Base-by-base conservation (phyloP, 2,797 vertebrate species). In the Cyclopterus lumpus region DNA sequence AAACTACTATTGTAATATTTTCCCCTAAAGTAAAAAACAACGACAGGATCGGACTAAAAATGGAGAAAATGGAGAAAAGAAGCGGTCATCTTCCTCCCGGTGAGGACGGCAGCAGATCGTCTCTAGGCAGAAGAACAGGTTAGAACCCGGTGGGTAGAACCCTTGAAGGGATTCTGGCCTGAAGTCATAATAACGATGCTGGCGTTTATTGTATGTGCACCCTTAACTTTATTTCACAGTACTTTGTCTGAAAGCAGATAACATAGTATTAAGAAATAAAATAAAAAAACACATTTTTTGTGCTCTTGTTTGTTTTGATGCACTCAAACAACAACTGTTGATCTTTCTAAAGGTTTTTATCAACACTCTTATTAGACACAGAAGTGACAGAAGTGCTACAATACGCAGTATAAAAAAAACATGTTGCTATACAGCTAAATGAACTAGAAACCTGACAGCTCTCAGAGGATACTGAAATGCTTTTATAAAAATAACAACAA, bases 331-430 rank as follows among this genome's bases (percentile, higher is more conserved):
- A 93, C 91, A 93, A 91, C 89, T 92, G 86, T 89, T 93, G 90
- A 81, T 91, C 92, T 89, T 79, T 86, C 89, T 90, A 91, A 92
- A 92, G 85, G 73, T 91, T 94, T 94, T 91, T 90, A 84, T 93
- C 87, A 93, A 92, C 86, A 92, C 90, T 93, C 88, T 83, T 91
- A 89, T 91, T 93, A 93, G 90, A 95, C 94, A 95, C 93, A 94
- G 87, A 92, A 95, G 94, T 95, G 95, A 95, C 93, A 94, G 87
- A 92, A 95, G 94, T 95, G 95, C 95, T 96, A 96, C 95, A 96
- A 91, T 95, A 94, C 94, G 93, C 94, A 94, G 92, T 96, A 95
- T 94, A 95, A 95, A 91, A 95, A 95, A 40, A 95, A 94, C 92
- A 95, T 91, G 88, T 92, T 72, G 85, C 88, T 94, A 94, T 95